Evolutionary conservation across 2,113 vertebrate genomes (phyloP), one percentile per base, ranked within the genome.

Genomic region (Lucifuga dentata): DNA sequence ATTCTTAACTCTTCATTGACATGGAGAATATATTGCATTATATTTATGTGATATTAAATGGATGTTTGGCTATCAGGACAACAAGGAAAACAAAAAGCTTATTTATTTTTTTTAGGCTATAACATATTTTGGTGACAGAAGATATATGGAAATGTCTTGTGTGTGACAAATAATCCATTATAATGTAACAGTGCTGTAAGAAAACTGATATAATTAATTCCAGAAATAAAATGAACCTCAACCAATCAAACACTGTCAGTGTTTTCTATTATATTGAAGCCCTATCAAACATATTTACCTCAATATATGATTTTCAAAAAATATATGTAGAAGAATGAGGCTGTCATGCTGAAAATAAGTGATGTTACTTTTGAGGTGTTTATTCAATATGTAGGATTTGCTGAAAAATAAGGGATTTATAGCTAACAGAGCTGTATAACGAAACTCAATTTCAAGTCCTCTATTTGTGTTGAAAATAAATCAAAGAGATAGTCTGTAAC

Each of bases 61-160:
- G 66, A 73, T 67, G 46, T 68, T 50, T 23, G 15, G 3, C 26
- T 24, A 29, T 62, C 12, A 40, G 56, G 46, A 15, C 44, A 29
- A 55, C 43, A 64, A 57, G 9, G 2, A 58, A 58, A 66, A 49
- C 1, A 45, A 68, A 79, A 72, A 20, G 13, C 13, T 24, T 4
- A 70, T 80, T 87, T 82, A 75, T 88, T 29, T 88, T 89, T 86
- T 70, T 50, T 76, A 81, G 61, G 29, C 26, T 45, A 63, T 51
- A 55, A 35, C 7, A 55, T 68, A 76, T 79, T 63, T 65, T 83
- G 40, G 49, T 64, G 36, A 49, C 41, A 11, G 35, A 70, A 56
- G 36, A 61, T 26, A 21, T 1, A 56, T 55, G 44, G 21, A 57
- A 58, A 8, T 63, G 39, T 58, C 59, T 45, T 60, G 33, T 63